phyloP scores from a whole-genome alignment of 2,888 invertebrate species.

The Trisateles emortualis region DNA sequence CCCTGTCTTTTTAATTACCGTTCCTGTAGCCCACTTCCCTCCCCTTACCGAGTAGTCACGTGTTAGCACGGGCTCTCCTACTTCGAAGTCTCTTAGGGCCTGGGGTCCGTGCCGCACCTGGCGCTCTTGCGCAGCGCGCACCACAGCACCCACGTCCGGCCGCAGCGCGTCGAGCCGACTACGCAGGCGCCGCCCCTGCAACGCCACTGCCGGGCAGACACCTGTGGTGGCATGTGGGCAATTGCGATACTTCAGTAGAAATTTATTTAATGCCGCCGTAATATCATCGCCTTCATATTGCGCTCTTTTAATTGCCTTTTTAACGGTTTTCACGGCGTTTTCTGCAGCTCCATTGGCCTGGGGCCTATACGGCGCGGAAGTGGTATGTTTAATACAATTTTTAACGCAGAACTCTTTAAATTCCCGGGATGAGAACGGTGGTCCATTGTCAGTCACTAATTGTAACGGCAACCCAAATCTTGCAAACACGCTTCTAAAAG shows the following conservation, averaged over 20 bases:
- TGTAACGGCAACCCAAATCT: neutral
- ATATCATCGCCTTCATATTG: neutral
- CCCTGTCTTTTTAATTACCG: conserved; percentile 6
- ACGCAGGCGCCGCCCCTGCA: conserved; percentile 30
- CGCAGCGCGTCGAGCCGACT: conserved; percentile 30
- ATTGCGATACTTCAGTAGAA: conserved; percentile 5
- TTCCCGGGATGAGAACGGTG: conserved; percentile 16
- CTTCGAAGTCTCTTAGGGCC: neutral
- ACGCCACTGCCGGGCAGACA: conserved; percentile 20
- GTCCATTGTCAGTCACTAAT: conserved; percentile 21
- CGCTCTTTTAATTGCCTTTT: conserved; percentile 1
- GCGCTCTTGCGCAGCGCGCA: neutral
- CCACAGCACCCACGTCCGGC: conserved; percentile 11
- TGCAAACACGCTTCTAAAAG: neutral
- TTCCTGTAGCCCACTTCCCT: neutral
- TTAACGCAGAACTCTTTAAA: conserved; percentile 16
- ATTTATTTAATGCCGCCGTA: neutral
- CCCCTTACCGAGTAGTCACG: neutral
- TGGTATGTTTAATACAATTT: conserved; percentile 23
- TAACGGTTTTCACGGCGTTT: conserved; percentile 7
- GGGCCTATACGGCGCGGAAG: conserved; percentile 17
- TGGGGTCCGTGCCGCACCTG: neutral
- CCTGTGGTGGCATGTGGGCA: conserved; percentile 20
- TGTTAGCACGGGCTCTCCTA: conserved; percentile 1
- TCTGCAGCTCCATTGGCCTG: conserved; percentile 8